Evolutionary conservation across 2,888 invertebrate genomes (phyloP).

Genomic region (Nemapogon koenigi): DNA sequence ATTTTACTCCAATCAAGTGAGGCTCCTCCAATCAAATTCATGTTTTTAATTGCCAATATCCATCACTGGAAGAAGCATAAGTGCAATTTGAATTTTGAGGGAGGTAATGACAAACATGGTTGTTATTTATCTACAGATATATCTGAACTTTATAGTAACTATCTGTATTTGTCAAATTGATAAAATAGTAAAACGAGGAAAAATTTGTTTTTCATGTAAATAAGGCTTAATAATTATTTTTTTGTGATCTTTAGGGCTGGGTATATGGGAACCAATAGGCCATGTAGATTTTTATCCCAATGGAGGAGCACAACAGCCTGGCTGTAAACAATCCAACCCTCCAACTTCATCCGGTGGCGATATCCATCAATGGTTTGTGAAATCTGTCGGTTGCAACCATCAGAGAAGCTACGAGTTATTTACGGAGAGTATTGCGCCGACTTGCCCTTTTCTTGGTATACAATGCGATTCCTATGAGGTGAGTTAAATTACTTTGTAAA

Average conservation of each 20-base stretch:
- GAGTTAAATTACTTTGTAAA: constrained; percentile 20
- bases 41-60: no score
- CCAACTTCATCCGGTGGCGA: constrained; percentile 24
- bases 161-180: no score
- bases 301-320: constrained; percentile 76
- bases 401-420: constrained; percentile 84
- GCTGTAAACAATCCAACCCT: constrained; percentile 34
- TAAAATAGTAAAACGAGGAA: no score
- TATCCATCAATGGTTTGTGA: constrained; percentile 55
- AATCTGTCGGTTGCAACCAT: constrained; percentile 86
- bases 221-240: constrained; percentile 5
- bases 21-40: no score
- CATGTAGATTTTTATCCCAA: constrained; percentile 94
- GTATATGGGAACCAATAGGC: constrained; percentile 81
- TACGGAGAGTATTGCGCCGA: constrained; percentile 80
- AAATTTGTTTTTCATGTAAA: no score
- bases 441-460: constrained; percentile 79
- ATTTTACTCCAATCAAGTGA: no score
- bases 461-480: constrained; percentile 82
- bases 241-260: constrained; percentile 64
- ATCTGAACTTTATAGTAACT: no score
- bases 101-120: no score
- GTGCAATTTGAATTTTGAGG: no score
- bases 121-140: no score
- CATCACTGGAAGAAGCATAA: no score